Evolutionary conservation across 2,113 vertebrate genomes (phyloP), one percentile per base, ranked within the genome.

Genomic region (Paracanthobrama guichenoti): DNA sequence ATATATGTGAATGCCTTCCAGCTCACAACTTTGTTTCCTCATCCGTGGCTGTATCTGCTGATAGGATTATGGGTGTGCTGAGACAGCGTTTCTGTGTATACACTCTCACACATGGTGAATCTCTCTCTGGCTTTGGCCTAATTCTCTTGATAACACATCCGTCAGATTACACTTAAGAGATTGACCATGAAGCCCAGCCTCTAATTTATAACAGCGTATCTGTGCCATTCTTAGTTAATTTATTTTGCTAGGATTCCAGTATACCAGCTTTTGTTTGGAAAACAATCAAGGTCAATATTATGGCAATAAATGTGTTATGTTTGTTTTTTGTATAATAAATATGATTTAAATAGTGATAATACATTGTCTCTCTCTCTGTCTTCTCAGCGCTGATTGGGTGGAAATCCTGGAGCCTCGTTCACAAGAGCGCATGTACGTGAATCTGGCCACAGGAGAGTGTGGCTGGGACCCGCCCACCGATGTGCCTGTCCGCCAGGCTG

Each of bases 351-450:
- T 71, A 22, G 8, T 12, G 26, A 76, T 35, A 78, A 55, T 22
- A n/a, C 28, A n/a, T n/a, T n/a, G n/a, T 50, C n/a, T 28, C 20
- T 13, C 20, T 59, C 24, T 81, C 14, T 88, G 66, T 81, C 85
- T 84, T 71, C 48, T 62, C 93, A 97, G 96, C 88, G 91, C 95
- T 0, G 96, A 97, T 89, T 97, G 96, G 96, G 96, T 97, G 92
- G 96, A 97, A 92, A 97, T 97, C 88, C 92, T 97, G 35, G 96
- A 97, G 90, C 96, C 96, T 6, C 95, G 96, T 92, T 96, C 95
- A 48, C 94, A 92, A 46, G 95, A 96, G 91, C 95, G 93, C 66
- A 97, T 97, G 96, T 97, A 96, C 0, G 95, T 97, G 67, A 97
- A 97, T 89, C 88, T 97, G 93, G 88, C 89, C 67, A 95, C 94